Base-by-base conservation (phyloP, 1,140 invertebrate species). In the Cotesia glomerata region DNA sequence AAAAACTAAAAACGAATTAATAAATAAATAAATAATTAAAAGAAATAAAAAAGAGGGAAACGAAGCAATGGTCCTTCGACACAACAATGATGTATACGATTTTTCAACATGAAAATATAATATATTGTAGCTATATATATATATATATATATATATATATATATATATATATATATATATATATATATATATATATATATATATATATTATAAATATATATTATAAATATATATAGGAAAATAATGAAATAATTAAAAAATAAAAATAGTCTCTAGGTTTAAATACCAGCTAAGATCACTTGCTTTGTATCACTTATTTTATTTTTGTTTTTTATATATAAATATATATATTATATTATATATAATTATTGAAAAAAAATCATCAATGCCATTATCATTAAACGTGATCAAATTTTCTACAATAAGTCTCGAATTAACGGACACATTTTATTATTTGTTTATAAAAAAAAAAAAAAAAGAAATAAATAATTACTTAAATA, bases 81-180 rank as follows among this genome's bases (percentile, higher is more conserved):
- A 84, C 82, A 86, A 87, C 81, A 82, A 81, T 87, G 84, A 87
- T 87, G 86, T 87, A 87, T 87, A 87, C 86, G 85, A 87, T 87
- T 87, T 87, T 86, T 87, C 85, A 87, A 87, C 84, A 85, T 83
- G 81, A 77, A 85, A 86, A 85, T 84, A 85, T 45, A 9, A 45
- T 87, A 86, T 86, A 85, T 83, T 87, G 83, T 86, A 86, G 84
- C 83, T 86, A 86, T 86, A 86, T 80, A 84, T 84, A 86, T 83
- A 85, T 75, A 75, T 58, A 54, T 68, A n/a, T 45, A 45, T 45
- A 45, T 8, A 75, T 65, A 74, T 73, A 80, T n/a, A n/a, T n/a
- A n/a, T n/a, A n/a, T 80, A 78, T 76, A 72, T 76, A 77, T 61
- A 76, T 75, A 79, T 79, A 81, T 83, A 85, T 75, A 75, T 58